Conservation (phyloP, 2,113 vertebrate species). For the Setophaga petechia region DNA sequence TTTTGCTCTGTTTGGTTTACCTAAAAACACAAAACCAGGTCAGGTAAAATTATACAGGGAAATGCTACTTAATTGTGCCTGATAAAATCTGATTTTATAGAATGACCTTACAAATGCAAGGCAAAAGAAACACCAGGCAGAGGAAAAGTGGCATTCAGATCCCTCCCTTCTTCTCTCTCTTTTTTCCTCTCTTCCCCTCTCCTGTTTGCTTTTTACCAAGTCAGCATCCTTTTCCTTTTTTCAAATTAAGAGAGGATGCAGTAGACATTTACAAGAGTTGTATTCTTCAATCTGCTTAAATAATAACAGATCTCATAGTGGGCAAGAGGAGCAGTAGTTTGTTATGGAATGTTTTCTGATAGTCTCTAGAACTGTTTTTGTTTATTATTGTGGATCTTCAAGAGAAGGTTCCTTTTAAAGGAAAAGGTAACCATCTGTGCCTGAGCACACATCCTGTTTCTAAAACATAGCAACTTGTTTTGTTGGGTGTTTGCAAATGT, state of each 20-base stretch:
- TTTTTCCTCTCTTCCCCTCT: neutral
- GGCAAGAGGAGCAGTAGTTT: neutral
- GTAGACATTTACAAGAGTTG: neutral
- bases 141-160: neutral
- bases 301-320: neutral
- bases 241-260: neutral
- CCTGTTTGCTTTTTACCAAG: neutral
- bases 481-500: neutral
- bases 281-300: neutral
- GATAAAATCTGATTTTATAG: neutral
- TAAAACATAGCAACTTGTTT: neutral
- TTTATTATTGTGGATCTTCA: neutral
- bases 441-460: fast-evolving
- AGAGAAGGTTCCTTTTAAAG: neutral
- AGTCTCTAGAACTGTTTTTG: neutral
- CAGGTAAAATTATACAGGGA: neutral
- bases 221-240: neutral
- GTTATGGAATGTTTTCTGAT: neutral
- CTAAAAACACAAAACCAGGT: neutral
- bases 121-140: neutral
- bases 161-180: neutral
- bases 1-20: neutral
- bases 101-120: neutral
- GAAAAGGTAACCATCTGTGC: neutral
- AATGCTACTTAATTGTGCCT: neutral